These are phyloP conservation scores for Cheilosia scutellata DNA, from an alignment of 2,888 invertebrate genomes.

Conservation along the genomic window DNA sequence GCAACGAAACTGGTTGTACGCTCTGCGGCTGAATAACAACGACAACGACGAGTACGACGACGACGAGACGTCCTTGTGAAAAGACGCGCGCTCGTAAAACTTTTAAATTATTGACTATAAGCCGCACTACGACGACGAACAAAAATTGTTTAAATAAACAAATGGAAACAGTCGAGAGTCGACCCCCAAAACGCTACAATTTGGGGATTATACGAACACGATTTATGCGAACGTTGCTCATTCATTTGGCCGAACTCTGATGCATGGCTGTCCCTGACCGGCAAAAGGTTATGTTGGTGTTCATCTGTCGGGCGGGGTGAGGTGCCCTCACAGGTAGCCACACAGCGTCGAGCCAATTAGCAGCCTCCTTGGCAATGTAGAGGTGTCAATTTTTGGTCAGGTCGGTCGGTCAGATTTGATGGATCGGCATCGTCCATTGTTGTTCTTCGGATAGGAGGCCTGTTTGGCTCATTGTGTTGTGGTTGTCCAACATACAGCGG, in stretches of 20 bases:
- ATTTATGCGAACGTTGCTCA: constrained; percentile 68
- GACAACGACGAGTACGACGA: constrained; percentile 2
- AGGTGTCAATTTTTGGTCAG: constrained; percentile 66
- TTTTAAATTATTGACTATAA: constrained; percentile 69
- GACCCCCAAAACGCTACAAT: constrained; percentile 43
- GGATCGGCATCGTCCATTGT: constrained; percentile 62
- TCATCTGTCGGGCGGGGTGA: constrained; percentile 21
- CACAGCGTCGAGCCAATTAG: constrained; percentile 63
- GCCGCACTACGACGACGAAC: constrained; percentile 46
- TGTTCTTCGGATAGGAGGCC: constrained; percentile 50
- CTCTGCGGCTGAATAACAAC: constrained; percentile 49
- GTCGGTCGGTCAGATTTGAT: constrained; percentile 58
- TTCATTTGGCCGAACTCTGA: constrained; percentile 13
- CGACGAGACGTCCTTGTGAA: constrained; percentile 73
- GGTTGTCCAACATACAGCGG: not conserved
- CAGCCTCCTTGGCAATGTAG: constrained; percentile 42
- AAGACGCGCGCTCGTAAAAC: constrained; percentile 65
- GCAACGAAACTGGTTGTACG: constrained; percentile 70
- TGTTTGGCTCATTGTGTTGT: constrained; percentile 18
- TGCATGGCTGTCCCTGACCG: not conserved
- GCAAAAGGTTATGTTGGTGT: not conserved
- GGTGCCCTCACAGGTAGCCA: constrained; percentile 60
- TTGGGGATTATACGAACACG: constrained; percentile 37
- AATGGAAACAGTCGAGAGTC: constrained; percentile 40
- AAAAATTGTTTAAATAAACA: constrained; percentile 70